Evolutionary conservation across 1,140 invertebrate genomes (phyloP), one percentile per base, ranked within the genome.

Genomic region (Hestina assimilis): DNA sequence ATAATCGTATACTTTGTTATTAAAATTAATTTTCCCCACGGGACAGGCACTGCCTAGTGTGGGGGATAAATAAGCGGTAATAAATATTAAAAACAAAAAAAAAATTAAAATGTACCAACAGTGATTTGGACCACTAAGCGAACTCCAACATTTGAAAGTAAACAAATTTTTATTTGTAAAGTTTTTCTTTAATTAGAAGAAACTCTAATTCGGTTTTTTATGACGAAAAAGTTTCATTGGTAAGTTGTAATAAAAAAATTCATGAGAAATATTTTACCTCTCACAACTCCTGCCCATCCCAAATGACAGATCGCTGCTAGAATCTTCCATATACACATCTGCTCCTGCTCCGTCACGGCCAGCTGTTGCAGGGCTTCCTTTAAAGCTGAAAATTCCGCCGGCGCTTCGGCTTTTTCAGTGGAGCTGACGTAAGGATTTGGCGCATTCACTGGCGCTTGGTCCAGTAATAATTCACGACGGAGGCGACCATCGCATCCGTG

Each of bases 291-390:
- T 17, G 97, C 96, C 72, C 94, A 93, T 15, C 96, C 96, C 50
- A 99, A 85, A 89, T 99, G 97, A 79, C 96, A 97, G 59, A 98
- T 95, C 5, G 96, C 95, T 6, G 96, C 96, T 60, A 99, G 85
- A 12, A 98, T 93, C 64, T 92, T 91, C 93, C 95, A 97, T 33
- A 99, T 92, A 0, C 93, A 92, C 69, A 95, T 94, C 61, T 95
- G 92, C 53, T 98, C 96, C 8, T 91, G 89, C 33, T 95, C 93
- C 8, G 92, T 92, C 19, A 98, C 91, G 5, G 92, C 92, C 1
- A 98, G 85, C 6, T 92, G 85, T 51, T 93, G 91, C 59, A 98
- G 91, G 0, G 96, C 93, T 6, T 92, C 91, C 17, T 93, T 91
- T 8, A 97, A 90, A 23, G 94, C 92, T 38, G 92, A 90, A 80